A percentile compares a stretch with the other conserved stretches of the same genome.
These are phyloP conservation scores for Bugulina stolonifera DNA, from an alignment of 2,888 invertebrate species.

Conservation along the genomic window DNA sequence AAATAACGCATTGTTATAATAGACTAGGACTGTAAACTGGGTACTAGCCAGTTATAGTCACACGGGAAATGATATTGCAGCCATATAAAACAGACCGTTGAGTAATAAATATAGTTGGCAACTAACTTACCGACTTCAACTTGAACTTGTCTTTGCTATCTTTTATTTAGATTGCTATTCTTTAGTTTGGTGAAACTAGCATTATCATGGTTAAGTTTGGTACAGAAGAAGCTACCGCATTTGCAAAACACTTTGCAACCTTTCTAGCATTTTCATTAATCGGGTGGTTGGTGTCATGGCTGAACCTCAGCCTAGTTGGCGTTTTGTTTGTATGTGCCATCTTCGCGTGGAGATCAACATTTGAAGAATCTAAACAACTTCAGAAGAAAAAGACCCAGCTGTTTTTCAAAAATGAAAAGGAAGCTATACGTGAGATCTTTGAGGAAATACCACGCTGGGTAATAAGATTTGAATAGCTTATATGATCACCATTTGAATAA, in stretches of 20 bases:
- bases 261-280: neutral
- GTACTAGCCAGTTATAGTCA: no score
- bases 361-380: slow-evolving; percentile 64
- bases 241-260: neutral
- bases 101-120: no score
- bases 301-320: slow-evolving; percentile 15
- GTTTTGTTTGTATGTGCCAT: slow-evolving; percentile 46
- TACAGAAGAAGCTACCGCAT: neutral
- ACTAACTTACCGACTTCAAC: no score
- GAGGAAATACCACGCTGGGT: slow-evolving; percentile 93
- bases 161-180: no score
- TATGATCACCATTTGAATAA: no score
- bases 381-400: slow-evolving; percentile 62
- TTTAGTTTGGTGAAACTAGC: no score
- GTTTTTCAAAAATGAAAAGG: slow-evolving; percentile 68
- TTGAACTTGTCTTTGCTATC: no score
- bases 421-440: slow-evolving; percentile 75
- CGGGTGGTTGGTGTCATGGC: slow-evolving; percentile 11
- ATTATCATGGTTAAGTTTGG: neutral
- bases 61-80: no score
- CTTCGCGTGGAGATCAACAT: slow-evolving; percentile 61
- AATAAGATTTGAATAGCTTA: no score
- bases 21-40: no score
- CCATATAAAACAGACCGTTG: no score
- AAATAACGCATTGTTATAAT: no score